A percentile compares a stretch with the other conserved stretches of the same genome.
Evolutionary conservation across 2,113 vertebrate species (phyloP).

Genomic region (Prietella phreatophila): DNA sequence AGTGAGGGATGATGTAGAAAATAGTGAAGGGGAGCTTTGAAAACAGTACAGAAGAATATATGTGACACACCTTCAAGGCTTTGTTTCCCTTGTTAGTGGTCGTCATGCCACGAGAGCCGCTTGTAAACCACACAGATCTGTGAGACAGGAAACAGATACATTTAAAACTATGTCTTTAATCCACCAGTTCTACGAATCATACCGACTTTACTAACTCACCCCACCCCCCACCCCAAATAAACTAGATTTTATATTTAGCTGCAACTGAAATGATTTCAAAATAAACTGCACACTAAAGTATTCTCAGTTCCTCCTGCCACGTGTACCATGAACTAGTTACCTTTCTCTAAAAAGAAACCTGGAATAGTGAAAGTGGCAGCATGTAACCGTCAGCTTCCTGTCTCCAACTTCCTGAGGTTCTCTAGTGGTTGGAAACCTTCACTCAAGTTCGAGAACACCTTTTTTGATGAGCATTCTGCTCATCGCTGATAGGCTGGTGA

Average conservation of each 20-base stretch:
- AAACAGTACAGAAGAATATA: not conserved
- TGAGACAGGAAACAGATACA: constrained; percentile 39
- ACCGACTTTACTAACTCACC: not conserved
- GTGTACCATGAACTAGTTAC: constrained; percentile 14
- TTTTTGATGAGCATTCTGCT: constrained; percentile 11
- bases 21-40: not conserved
- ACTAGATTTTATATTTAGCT: constrained; percentile 22
- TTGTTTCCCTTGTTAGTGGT: constrained; percentile 81
- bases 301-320: constrained; percentile 10
- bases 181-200: not conserved
- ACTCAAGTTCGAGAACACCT: constrained; percentile 38
- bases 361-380: constrained; percentile 50
- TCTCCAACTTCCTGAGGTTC: constrained; percentile 48
- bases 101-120: constrained; percentile 79
- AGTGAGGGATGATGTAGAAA: not conserved
- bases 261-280: constrained; percentile 9
- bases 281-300: constrained; percentile 20
- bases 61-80: constrained; percentile 75
- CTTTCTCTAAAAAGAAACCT: constrained; percentile 31
- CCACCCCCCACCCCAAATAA: not conserved
- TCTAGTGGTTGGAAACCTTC: constrained; percentile 38
- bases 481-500: constrained; percentile 17
- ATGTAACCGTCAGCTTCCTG: constrained; percentile 45
- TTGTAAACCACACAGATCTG: constrained; percentile 71
- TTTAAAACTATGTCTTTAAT: not conserved